These are phyloP conservation scores for Remorina albescens DNA, from an alignment of 2,797 vertebrate species.

Conservation along the genomic window DNA sequence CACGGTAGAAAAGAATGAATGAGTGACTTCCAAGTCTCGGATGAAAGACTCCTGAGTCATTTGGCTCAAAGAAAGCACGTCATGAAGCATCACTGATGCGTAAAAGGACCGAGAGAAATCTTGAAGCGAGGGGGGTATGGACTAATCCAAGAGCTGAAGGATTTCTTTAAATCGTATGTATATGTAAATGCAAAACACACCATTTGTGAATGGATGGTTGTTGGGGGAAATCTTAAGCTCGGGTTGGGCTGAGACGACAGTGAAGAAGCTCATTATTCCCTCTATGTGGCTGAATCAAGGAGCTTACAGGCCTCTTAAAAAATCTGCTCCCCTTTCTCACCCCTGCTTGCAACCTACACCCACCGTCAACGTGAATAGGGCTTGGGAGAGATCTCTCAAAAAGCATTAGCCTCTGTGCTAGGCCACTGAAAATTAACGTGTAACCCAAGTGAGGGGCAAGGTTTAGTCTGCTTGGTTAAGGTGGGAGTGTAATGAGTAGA, in stretches of 20 bases:
- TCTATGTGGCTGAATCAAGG: conserved; percentile 74
- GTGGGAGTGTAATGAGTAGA: conserved; percentile 49
- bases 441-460: conserved; percentile 62
- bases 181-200: conserved; percentile 81
- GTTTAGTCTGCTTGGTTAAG: conserved; percentile 32
- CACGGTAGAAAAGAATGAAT: conserved; percentile 35
- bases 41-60: conserved; percentile 66
- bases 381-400: conserved; percentile 67
- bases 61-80: conserved; percentile 64
- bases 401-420: conserved; percentile 76
- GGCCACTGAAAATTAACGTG: conserved; percentile 73
- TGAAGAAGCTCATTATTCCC: conserved; percentile 81
- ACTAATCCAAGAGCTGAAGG: conserved; percentile 81
- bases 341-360: conserved; percentile 45
- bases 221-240: conserved; percentile 70
- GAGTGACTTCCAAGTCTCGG: conserved; percentile 39
- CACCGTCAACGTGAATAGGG: conserved; percentile 63
- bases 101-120: conserved; percentile 71
- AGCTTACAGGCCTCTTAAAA: conserved; percentile 64
- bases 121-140: conserved; percentile 53
- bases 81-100: conserved; percentile 73
- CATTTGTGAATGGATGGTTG: conserved; percentile 66
- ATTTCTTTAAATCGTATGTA: conserved; percentile 78
- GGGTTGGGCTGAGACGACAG: conserved; percentile 74
- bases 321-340: conserved; percentile 37